A percentile compares a stretch with the other conserved stretches of the same genome.
These are phyloP conservation scores for Eilema sororculum DNA, from an alignment of 2,888 invertebrate genomes.

Conservation along the genomic window DNA sequence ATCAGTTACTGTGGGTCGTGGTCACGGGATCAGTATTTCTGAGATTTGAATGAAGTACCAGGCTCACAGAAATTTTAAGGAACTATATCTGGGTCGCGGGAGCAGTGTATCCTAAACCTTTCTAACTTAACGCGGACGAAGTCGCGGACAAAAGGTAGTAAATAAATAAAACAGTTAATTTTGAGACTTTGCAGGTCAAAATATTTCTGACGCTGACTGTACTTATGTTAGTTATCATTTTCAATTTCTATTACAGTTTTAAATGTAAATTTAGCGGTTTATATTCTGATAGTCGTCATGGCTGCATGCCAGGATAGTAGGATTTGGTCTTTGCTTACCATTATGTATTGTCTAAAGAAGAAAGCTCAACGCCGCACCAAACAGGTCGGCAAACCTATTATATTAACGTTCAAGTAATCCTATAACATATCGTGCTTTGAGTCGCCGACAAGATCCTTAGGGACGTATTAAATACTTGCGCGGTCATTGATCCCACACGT, in stretches of 20 bases:
- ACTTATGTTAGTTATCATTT: neutral
- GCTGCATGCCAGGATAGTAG: neutral
- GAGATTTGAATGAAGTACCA: too few species aligned
- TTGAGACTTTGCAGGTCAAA: too few species aligned
- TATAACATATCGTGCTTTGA: neutral
- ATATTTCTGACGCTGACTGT: too few species aligned
- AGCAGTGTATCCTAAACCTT: too few species aligned
- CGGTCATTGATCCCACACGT: neutral
- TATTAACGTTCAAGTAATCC: neutral
- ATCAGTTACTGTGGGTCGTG: too few species aligned
- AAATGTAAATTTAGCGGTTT: neutral
- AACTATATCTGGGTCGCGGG: too few species aligned
- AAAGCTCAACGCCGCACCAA: neutral
- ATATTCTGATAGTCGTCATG: neutral
- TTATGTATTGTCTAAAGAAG: neutral
- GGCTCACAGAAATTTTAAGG: too few species aligned
- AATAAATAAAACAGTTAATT: too few species aligned
- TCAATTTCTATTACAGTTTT: neutral
- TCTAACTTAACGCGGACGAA: too few species aligned
- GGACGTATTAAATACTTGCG: neutral
- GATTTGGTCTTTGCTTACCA: neutral
- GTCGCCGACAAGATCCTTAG: neutral
- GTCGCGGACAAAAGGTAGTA: too few species aligned
- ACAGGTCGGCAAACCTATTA: slow-evolving; percentile 1
- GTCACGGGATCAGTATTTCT: too few species aligned